Evolutionary conservation across 1,140 invertebrate genomes (phyloP).

Genomic region (Venturia canescens): DNA sequence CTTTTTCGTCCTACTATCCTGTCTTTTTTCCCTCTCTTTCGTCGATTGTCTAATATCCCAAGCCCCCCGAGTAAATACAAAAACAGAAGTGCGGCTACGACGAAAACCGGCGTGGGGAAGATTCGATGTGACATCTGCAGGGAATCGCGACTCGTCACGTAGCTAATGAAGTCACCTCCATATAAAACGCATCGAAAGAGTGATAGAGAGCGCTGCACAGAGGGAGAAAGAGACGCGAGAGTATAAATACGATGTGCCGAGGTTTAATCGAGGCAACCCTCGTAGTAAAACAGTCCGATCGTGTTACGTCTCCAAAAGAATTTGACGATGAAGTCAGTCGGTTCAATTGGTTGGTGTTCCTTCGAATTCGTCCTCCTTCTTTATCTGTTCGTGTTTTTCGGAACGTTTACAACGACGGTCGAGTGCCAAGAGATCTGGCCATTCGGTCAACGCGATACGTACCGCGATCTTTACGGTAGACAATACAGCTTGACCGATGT

Average conservation of each 20-base stretch:
- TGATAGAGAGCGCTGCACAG: neutral
- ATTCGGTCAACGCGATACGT: neutral
- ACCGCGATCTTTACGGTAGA: neutral
- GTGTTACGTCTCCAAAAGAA: neutral
- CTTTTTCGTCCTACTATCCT: neutral
- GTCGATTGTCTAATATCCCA: neutral
- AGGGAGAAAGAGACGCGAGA: conserved; percentile 9
- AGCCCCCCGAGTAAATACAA: neutral
- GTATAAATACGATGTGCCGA: conserved; percentile 31
- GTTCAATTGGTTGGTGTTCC: neutral
- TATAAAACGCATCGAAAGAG: neutral
- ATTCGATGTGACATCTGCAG: neutral
- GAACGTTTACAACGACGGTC: too few species aligned
- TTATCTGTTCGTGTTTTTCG: neutral
- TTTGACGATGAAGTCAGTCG: neutral
- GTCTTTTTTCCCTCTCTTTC: neutral
- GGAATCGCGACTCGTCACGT: neutral
- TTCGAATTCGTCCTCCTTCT: neutral
- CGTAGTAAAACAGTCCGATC: conserved; percentile 79
- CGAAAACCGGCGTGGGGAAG: neutral
- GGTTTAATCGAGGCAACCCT: conserved; percentile 75
- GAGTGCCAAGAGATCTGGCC: neutral
- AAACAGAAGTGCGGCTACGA: neutral
- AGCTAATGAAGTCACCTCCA: conserved; percentile 12
- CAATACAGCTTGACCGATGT: neutral